Evolutionary conservation across 2,113 vertebrate genomes (phyloP).

Genomic region (Sinocyclocheilus maitianheensis): DNA sequence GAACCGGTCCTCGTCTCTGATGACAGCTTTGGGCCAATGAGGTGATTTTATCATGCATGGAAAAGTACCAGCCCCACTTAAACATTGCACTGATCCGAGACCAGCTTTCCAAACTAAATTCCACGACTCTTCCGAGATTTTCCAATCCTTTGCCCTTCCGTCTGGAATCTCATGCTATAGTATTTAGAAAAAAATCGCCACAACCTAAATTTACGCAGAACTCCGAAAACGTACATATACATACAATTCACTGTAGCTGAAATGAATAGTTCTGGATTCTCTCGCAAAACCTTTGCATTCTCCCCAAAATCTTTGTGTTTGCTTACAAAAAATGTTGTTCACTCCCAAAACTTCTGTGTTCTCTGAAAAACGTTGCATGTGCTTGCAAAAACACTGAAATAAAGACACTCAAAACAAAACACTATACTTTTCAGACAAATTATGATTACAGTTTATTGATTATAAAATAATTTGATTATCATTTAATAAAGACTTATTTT

Average conservation of each 20-base stretch:
- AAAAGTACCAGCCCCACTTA: constrained; percentile 48
- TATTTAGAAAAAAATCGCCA: too few species aligned
- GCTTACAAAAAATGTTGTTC: too few species aligned
- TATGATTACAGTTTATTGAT: not conserved
- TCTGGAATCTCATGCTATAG: not conserved
- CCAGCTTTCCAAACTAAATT: constrained; percentile 8
- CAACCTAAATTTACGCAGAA: too few species aligned
- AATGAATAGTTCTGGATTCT: too few species aligned
- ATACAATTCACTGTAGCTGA: too few species aligned
- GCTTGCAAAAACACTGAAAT: too few species aligned
- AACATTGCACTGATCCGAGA: constrained; percentile 38
- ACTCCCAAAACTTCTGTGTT: too few species aligned
- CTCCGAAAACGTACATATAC: too few species aligned
- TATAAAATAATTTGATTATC: not conserved
- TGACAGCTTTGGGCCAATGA: constrained; percentile 52
- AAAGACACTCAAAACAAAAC: not conserved
- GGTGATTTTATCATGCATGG: constrained; percentile 50
- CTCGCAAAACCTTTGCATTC: not conserved
- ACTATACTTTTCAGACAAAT: not conserved
- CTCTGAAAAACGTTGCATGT: too few species aligned
- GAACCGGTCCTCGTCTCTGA: constrained; percentile 42
- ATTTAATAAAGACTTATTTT: not conserved
- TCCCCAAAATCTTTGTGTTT: not conserved
- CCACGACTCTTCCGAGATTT: not conserved
- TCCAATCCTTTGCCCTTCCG: not conserved